Evolutionary conservation across 2,888 invertebrate genomes (phyloP).

Genomic region (Macropis europaea): DNA sequence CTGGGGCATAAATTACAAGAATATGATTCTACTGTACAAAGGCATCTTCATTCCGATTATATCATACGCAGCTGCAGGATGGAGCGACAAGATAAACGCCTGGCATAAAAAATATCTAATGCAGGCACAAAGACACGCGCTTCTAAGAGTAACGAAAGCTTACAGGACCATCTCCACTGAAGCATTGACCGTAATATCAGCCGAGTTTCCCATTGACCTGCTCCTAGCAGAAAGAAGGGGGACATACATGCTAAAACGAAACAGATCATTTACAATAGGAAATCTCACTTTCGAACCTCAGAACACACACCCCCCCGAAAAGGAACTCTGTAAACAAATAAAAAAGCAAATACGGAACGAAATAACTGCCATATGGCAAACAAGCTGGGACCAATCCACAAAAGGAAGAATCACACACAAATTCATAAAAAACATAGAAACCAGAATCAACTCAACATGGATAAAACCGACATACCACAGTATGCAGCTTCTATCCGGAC

Average conservation of each 20-base stretch:
- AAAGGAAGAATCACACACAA: neutral
- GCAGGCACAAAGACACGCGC: neutral
- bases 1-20: neutral
- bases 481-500: neutral
- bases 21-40: neutral
- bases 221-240: neutral
- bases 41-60: neutral
- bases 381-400: neutral
- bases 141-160: neutral
- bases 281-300: neutral
- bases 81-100: neutral
- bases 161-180: neutral
- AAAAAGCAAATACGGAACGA: neutral
- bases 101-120: neutral
- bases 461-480: neutral
- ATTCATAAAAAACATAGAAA: neutral
- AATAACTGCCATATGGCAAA: neutral
- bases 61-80: neutral
- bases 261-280: neutral
- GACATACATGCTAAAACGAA: neutral
- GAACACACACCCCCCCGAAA: neutral
- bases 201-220: neutral
- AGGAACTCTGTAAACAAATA: neutral
- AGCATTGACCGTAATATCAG: neutral
- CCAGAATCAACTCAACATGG: neutral